Evolutionary conservation across 2,888 invertebrate species (phyloP), one percentile per base, ranked within the genome.

Genomic region (Acrocyrtus sp.): DNA sequence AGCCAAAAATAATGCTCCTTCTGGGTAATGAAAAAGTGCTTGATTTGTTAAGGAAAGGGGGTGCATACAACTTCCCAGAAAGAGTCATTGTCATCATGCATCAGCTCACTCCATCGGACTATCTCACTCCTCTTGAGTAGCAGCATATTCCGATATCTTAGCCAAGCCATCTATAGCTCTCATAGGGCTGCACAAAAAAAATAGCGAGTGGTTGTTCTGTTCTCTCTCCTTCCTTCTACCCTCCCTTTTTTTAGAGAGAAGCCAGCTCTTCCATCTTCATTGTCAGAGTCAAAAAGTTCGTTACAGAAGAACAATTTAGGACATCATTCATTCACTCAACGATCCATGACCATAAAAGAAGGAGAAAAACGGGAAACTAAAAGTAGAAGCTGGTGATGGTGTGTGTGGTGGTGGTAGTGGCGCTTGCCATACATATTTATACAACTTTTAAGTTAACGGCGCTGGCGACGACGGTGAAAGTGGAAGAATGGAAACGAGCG

Each of bases 311-410:
- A 72, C 72, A 72, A 72, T 72, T 72, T 72, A 61, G 72, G 48
- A 72, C 72, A 66, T 72, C 66, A 66, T 66, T 72, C 72, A 72
- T 72, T 72, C 72, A 72, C 66, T 72, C 72, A 72, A 72, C 72
- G 72, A 72, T 72, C 72, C 72, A 72, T 72, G 72, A 72, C 72
- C 66, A 72, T 58, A 72, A 34, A 34, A 66, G 65, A 65, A 70
- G 65, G 58, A 72, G 72, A 65, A 43, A 63, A 54, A 54, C 29
- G 24, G 41, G n/a, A n/a, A n/a, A n/a, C n/a, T n/a, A n/a, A n/a
- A n/a, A n/a, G n/a, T n/a, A n/a, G n/a, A n/a, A n/a, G n/a, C n/a
- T n/a, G n/a, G n/a, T n/a, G n/a, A n/a, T n/a, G n/a, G n/a, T n/a
- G n/a, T n/a, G n/a, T n/a, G n/a, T n/a, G n/a, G n/a, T n/a, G n/a